phyloP scores from a whole-genome alignment of 2,888 invertebrate species.

The Nephrotoma appendiculata region DNA sequence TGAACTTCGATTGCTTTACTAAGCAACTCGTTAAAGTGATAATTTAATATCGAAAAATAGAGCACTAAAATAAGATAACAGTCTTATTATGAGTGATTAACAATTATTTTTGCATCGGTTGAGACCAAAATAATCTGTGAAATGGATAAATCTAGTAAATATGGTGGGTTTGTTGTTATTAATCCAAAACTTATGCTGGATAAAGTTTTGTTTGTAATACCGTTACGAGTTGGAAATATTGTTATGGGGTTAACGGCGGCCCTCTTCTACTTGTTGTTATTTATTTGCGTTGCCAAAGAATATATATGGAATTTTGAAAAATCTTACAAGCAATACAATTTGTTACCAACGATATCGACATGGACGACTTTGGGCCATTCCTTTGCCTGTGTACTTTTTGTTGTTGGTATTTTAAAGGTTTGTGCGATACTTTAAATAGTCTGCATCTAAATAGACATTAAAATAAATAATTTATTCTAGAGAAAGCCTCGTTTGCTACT shows the following conservation, averaged over 20 bases:
- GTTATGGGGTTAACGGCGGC: not conserved
- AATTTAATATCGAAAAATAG: too few relatives aligned
- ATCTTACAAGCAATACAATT: not conserved
- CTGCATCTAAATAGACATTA: too few relatives aligned
- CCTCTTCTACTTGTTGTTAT: not conserved
- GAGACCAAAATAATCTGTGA: too few relatives aligned
- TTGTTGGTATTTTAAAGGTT: not conserved
- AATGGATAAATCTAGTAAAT: too few relatives aligned
- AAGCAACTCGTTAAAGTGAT: too few relatives aligned
- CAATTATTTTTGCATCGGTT: too few relatives aligned
- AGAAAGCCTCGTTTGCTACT: not conserved
- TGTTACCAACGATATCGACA: not conserved
- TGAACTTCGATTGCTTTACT: too few relatives aligned
- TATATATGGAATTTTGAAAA: not conserved
- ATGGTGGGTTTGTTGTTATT: too few relatives aligned
- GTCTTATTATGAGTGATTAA: too few relatives aligned
- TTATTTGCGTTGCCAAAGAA: not conserved
- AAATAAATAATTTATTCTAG: not conserved
- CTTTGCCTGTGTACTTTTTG: not conserved
- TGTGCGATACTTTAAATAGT: not conserved
- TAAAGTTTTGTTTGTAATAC: not conserved
- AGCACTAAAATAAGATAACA: too few relatives aligned
- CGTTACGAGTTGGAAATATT: not conserved
- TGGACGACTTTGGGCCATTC: not conserved
- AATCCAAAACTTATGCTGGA: not conserved